Evolutionary conservation across 2,113 vertebrate species (phyloP).

Genomic region (Stomatorhinus ivindoensis): DNA sequence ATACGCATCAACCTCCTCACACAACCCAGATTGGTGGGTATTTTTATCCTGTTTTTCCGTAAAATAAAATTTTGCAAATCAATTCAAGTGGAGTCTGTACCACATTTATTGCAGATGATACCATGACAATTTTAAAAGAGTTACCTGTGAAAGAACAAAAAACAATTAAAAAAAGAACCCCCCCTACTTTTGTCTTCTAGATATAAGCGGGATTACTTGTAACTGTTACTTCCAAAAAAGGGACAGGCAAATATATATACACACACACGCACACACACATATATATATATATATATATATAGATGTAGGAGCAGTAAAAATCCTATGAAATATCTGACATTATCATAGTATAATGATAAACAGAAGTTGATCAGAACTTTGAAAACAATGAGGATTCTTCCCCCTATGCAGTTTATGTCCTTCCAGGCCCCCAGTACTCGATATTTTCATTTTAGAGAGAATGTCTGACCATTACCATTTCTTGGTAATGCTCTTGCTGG

Average conservation of each 20-base stretch:
- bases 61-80: not conserved
- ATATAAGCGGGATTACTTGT: no score
- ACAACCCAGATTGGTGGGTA: not conserved
- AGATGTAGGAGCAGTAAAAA: not conserved
- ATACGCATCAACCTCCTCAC: not conserved
- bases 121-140: not conserved
- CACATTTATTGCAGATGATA: not conserved
- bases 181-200: no score
- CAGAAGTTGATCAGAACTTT: not conserved
- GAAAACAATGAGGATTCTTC: not conserved
- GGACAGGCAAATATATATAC: no score
- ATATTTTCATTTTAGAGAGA: not conserved
- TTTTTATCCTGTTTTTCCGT: not conserved
- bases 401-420: not conserved
- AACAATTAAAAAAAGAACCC: not conserved
- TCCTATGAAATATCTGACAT: not conserved
- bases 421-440: not conserved
- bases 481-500: not conserved
- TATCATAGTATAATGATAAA: not conserved
- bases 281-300: no score
- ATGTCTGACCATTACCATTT: not conserved
- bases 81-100: not conserved
- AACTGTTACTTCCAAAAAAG: no score
- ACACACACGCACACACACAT: no score
- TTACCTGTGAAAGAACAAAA: not conserved